Evolutionary conservation across 2,888 invertebrate genomes (phyloP).

Genomic region (Penaeus monodon): DNA sequence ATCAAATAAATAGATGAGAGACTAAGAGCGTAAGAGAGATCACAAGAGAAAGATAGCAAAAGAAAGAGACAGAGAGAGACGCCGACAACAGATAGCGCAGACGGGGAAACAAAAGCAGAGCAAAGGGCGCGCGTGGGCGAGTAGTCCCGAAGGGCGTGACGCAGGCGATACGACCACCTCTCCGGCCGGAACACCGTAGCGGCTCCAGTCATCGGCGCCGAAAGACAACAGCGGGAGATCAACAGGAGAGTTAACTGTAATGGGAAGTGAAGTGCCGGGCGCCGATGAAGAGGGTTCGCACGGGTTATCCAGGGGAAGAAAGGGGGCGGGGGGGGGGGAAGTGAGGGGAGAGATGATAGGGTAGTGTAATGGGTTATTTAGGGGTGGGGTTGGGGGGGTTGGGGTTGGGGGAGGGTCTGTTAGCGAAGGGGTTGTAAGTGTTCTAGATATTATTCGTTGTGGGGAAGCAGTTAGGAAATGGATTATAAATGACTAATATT

Average conservation of each 20-base stretch:
- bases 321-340: background rate
- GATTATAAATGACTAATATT: slow-evolving; percentile 16
- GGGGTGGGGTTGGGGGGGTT: background rate
- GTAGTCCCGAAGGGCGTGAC: background rate
- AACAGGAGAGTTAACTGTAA: background rate
- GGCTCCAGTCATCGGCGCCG: background rate
- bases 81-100: no score
- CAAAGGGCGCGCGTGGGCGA: background rate
- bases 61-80: background rate
- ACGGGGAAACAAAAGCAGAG: background rate
- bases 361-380: background rate
- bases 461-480: background rate
- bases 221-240: background rate
- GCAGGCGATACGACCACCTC: no score
- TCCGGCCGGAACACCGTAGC: background rate
- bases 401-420: background rate
- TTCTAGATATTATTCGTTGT: no score
- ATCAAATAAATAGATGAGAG: background rate
- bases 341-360: background rate
- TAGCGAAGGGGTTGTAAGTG: no score
- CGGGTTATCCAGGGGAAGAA: background rate
- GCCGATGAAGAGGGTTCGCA: background rate
- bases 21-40: no score
- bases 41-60: background rate
- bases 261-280: background rate